Evolutionary conservation across 2,113 vertebrate genomes (phyloP).

Genomic region (Datnioides undecimradiatus): DNA sequence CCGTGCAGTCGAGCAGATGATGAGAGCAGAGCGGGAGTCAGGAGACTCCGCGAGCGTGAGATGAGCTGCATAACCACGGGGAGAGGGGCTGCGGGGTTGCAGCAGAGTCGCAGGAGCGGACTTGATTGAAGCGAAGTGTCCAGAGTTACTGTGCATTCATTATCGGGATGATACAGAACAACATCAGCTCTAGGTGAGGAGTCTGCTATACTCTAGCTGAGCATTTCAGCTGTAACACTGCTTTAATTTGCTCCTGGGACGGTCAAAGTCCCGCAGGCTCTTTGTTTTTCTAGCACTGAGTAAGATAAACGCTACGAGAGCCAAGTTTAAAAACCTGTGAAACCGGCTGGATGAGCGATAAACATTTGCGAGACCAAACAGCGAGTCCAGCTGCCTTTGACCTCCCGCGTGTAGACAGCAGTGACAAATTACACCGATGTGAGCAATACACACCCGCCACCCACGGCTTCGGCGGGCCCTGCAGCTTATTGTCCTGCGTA

Average conservation of each 20-base stretch:
- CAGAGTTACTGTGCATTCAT: not conserved
- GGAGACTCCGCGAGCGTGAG: not conserved
- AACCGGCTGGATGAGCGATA: not conserved
- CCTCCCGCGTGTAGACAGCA: not conserved
- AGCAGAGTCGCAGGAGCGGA: not conserved
- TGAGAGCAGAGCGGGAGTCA: slow-evolving; percentile 9
- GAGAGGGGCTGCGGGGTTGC: not conserved
- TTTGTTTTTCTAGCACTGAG: not conserved
- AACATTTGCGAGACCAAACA: not conserved
- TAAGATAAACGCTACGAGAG: not conserved
- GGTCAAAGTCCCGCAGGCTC: not conserved
- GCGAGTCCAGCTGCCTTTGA: not conserved
- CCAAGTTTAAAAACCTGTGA: not conserved
- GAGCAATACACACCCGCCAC: not conserved
- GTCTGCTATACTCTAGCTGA: not conserved
- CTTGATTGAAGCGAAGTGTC: not conserved
- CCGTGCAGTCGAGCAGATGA: slow-evolving; percentile 22
- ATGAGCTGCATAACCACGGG: not conserved
- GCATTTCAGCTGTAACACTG: not conserved
- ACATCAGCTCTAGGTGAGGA: not conserved
- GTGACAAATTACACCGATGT: not conserved
- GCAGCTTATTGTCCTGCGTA: not conserved
- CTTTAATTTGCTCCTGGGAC: not conserved
- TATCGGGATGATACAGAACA: not conserved
- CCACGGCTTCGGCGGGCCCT: not conserved